phyloP scores from a whole-genome alignment of 2,888 invertebrate species.

The Agelastica alni region DNA sequence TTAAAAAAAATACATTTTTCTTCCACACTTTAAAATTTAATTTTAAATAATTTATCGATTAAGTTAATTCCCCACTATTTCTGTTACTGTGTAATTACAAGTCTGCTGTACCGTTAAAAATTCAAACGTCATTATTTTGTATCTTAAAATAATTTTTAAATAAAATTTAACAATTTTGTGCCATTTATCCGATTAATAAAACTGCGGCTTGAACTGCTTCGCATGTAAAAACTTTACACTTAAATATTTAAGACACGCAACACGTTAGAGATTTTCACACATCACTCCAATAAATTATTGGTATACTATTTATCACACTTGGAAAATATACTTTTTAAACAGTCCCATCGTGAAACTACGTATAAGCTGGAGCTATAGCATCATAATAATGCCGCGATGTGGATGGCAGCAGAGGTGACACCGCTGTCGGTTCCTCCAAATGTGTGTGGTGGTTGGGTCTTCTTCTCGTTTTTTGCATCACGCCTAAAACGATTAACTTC shows the following conservation, averaged over 20 bases:
- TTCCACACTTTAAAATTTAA: too few relatives aligned
- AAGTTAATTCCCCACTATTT: too few relatives aligned
- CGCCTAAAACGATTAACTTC: constrained; percentile 60
- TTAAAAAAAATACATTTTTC: too few relatives aligned
- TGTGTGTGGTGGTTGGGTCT: constrained; percentile 38
- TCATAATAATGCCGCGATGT: constrained; percentile 53
- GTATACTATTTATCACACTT: constrained; percentile 2
- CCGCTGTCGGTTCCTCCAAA: constrained; percentile 42
- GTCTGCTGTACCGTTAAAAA: too few relatives aligned
- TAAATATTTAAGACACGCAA: constrained; percentile 6
- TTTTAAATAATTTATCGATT: too few relatives aligned
- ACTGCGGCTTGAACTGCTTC: not conserved
- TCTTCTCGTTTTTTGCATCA: constrained; percentile 59
- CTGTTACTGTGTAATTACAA: too few relatives aligned
- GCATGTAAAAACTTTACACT: not conserved
- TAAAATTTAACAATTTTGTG: too few relatives aligned
- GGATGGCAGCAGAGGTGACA: constrained; percentile 53
- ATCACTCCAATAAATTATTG: constrained; percentile 1
- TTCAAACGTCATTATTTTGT: too few relatives aligned
- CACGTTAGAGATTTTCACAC: constrained; percentile 3
- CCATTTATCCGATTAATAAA: too few relatives aligned
- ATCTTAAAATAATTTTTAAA: too few relatives aligned
- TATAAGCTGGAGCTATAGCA: constrained; percentile 48
- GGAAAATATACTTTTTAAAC: not conserved
- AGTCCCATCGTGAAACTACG: not conserved